phyloP scores from a whole-genome alignment of 1,140 invertebrate genomes.

The Rhizoglyphus robini region DNA sequence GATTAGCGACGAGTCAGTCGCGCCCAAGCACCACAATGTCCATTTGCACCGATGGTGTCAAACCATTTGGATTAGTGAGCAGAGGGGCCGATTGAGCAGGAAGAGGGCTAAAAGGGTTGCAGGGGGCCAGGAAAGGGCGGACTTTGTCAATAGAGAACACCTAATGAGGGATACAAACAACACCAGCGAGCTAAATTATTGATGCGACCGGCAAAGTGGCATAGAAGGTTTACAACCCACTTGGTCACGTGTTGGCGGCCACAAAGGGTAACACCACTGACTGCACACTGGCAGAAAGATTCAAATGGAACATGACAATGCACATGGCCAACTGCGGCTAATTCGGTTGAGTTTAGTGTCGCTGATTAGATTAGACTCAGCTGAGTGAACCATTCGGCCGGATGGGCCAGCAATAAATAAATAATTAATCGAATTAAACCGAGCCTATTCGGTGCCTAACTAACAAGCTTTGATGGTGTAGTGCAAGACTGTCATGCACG shows the following conservation, averaged over 20 bases:
- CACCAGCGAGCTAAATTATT: not conserved
- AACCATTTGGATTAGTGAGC: no score
- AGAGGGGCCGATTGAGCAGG: no score
- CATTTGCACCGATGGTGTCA: no score
- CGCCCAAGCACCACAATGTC: not conserved
- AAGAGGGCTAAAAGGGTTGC: no score
- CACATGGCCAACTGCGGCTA: no score
- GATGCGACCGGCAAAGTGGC: not conserved
- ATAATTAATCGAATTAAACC: constrained; percentile 19
- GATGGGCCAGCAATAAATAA: constrained; percentile 5
- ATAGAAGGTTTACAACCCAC: not conserved
- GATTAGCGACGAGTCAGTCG: not conserved
- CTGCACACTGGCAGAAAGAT: not conserved
- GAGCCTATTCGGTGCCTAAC: not conserved
- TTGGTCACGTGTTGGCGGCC: not conserved
- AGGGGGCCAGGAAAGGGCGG: not conserved
- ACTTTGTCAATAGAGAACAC: not conserved
- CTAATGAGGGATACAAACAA: not conserved
- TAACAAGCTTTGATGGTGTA: not conserved
- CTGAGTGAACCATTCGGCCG: not conserved
- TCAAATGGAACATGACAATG: not conserved
- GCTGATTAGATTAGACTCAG: no score
- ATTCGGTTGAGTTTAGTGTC: no score
- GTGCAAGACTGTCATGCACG: no score
- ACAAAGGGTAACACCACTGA: not conserved